Base-by-base conservation (phyloP, 2,888 invertebrate genomes). In the Acanthosepion lycidas region DNA sequence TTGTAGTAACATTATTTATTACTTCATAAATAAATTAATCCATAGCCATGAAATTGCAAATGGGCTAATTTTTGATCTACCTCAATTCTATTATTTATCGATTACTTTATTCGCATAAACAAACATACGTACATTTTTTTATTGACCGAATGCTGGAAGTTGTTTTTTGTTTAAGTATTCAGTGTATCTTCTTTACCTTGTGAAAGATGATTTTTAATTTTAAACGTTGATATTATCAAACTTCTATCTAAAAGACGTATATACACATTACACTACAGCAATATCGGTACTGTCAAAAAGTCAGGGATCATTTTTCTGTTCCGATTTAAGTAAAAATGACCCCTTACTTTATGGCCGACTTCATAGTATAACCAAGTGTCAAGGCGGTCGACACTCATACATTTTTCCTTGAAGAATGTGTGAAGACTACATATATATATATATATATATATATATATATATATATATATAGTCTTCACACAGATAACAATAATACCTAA, bases 81-180 rank as follows among this genome's bases (percentile, higher is more conserved):
- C 26, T 5, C n/a, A 33, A 33, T 15, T 64, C 64, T 23, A 64
- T 28, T 23, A 26, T 8, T 3, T 78, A 78, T 78, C 78, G 78
- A 78, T 78, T n/a, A 78, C 78, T n/a, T 78, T n/a, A 78, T 78
- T n/a, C 78, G 78, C 78, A 78, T 78, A 78, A 78, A 78, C 78
- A 78, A 78, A 78, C 78, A 78, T 78, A 78, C n/a, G 78, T 28
- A n/a, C n/a, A 78, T n/a, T 78, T 15, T 15, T 33, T 33, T n/a
- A 78, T 59, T n/a, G 78, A 78, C 33, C n/a, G 33, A 78, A n/a
- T n/a, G n/a, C 78, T n/a, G 33, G 33, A n/a, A n/a, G 15, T 26
- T 33, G n/a, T n/a, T 78, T 33, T 78, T 78, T 15, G 12, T 33
- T 78, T 78, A 33, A 33, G 15, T 78, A n/a, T 33, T n/a, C n/a